Conservation (phyloP, 2,797 vertebrate genomes). For the Premnoplex brunnescens region DNA sequence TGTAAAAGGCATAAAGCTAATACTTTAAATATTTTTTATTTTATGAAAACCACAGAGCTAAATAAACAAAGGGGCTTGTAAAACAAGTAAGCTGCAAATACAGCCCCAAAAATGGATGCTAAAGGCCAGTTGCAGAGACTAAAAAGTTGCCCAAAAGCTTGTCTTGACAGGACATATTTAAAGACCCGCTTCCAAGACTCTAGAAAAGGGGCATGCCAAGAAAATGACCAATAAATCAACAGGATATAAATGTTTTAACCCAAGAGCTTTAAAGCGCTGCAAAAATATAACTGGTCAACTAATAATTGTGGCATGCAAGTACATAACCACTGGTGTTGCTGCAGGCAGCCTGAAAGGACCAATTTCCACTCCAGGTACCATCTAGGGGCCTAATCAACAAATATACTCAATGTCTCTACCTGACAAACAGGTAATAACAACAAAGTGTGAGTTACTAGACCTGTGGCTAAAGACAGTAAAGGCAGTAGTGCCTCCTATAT, state of each 20-base stretch:
- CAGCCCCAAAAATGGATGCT: background rate
- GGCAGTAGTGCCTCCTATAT: background rate
- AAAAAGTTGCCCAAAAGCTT: background rate
- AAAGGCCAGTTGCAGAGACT: background rate
- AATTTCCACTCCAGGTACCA: background rate
- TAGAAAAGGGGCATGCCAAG: background rate
- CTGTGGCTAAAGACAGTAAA: background rate
- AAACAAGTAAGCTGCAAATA: background rate
- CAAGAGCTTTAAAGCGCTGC: background rate
- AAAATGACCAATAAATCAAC: background rate
- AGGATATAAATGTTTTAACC: background rate
- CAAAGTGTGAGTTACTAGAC: background rate
- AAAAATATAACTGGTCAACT: background rate
- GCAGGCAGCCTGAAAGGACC: background rate
- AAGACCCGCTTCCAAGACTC: background rate
- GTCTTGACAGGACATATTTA: background rate
- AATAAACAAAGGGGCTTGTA: background rate
- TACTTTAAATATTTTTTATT: background rate
- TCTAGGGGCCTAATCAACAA: background rate
- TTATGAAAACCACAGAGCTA: background rate
- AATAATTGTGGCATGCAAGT: background rate
- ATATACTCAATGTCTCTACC: fast-evolving
- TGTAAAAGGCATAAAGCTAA: background rate
- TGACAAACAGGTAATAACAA: background rate
- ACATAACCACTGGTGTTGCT: background rate